These are phyloP conservation scores for Sciaenops ocellatus DNA, from an alignment of 2,797 vertebrate genomes.

Conservation along the genomic window DNA sequence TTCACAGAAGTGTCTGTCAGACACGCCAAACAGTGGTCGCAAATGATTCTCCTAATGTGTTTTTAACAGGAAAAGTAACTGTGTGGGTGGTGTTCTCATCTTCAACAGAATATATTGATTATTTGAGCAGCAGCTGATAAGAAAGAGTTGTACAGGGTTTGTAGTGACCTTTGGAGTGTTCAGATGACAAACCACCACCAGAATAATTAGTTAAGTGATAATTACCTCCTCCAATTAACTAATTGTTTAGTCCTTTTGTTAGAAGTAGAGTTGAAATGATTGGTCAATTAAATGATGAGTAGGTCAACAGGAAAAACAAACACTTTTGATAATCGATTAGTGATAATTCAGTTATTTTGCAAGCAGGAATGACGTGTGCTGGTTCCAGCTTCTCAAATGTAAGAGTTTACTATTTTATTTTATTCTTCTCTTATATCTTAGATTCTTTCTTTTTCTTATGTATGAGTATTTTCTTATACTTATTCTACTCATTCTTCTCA, in stretches of 20 bases:
- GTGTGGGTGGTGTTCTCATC: background rate
- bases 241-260: background rate
- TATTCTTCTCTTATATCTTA: too few relatives aligned
- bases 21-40: conserved; percentile 1
- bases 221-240: background rate
- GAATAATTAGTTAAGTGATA: background rate
- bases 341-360: background rate
- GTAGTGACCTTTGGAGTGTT: background rate
- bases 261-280: background rate
- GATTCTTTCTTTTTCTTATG: too few relatives aligned
- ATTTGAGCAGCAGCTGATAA: background rate
- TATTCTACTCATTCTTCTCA: too few relatives aligned
- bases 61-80: background rate
- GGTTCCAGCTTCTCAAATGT: background rate
- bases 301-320: background rate
- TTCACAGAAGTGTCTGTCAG: background rate
- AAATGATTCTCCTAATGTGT: background rate
- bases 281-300: background rate
- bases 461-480: too few relatives aligned
- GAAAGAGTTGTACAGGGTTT: background rate
- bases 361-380: background rate
- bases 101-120: background rate
- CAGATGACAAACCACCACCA: background rate
- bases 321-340: too few relatives aligned
- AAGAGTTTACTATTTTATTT: background rate